Base-by-base conservation (phyloP, 37 sponge, comb jelly and placozoan species). In the Chondrilla cf. caribensis region DNA sequence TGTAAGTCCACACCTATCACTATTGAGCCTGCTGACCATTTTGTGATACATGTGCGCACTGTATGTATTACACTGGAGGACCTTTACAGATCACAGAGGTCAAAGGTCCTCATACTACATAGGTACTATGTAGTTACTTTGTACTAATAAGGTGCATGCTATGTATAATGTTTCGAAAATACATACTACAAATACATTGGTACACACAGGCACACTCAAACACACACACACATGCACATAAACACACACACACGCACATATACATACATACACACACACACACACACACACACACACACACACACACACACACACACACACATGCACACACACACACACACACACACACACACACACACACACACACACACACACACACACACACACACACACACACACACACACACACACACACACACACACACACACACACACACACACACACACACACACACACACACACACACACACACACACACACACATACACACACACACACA, bases 281-380 rank as follows among this genome's bases (percentile, higher is more conserved):
- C 43, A 79, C 38, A 76, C 77, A 40, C 77, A 76, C 77, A 76
- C 77, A 76, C 47, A 76, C 51, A 67, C 68, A 67, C 68, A 67
- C 68, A 67, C 68, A 67, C 68, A 67, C 68, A 67, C 68, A 67
- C 68, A 67, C 68, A 67, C 68, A 67, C 68, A 67, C 68, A 67
- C 68, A 67, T 33, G 29, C 68, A 31, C 32, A 31, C 32, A 67
- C 68, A 67, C 68, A 67, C 68, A 67, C 68, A 67, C 68, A 67
- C 68, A 67, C 68, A 67, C 68, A 67, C 68, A 67, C 68, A 67
- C 68, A 67, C 68, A 67, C 68, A 67, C 68, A 67, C 68, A 67
- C 33, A 67, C 68, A 67, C 68, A 67, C 68, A 31, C 32, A 31
- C 32, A 67, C 68, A 67, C 68, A 67, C 68, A 67, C 68, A 67